These are phyloP conservation scores for Orthosia cruda DNA, from an alignment of 2,888 invertebrate species.

Conservation along the genomic window DNA sequence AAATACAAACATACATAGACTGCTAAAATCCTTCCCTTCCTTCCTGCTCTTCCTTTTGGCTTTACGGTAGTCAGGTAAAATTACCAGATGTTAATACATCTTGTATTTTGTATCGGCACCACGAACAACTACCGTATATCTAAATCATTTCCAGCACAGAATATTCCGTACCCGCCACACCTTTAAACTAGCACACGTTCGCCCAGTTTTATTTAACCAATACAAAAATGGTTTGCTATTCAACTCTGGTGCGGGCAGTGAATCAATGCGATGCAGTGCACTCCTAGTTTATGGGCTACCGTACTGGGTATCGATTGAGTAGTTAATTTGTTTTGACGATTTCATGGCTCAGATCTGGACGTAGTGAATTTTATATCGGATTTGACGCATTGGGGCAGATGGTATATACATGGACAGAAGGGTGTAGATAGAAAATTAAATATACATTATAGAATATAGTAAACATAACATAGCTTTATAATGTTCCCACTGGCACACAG, in stretches of 20 bases:
- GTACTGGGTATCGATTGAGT: constrained; percentile 41
- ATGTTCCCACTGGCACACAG: too few species aligned
- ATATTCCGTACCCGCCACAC: constrained; percentile 25
- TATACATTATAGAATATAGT: background rate
- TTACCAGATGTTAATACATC: too few species aligned
- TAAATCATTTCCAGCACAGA: constrained; percentile 37
- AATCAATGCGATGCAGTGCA: constrained; percentile 68
- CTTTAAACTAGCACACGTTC: constrained; percentile 56
- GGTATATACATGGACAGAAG: too few species aligned
- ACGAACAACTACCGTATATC: background rate
- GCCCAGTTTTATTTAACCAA: constrained; percentile 60
- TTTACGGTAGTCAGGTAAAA: too few species aligned
- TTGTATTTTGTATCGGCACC: background rate
- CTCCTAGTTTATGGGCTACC: constrained; percentile 55
- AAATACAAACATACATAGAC: too few species aligned
- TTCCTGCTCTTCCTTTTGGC: too few species aligned
- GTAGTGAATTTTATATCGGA: constrained; percentile 4
- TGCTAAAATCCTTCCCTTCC: too few species aligned
- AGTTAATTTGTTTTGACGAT: constrained; percentile 24
- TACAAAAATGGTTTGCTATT: constrained; percentile 70
- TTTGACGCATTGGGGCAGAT: background rate
- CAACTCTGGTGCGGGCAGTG: constrained; percentile 54
- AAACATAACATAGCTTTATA: too few species aligned
- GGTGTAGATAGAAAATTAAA: too few species aligned
- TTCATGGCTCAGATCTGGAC: constrained; percentile 25